A percentile compares a stretch with the other conserved stretches of the same genome.
These are phyloP conservation scores for Celastrina argiolus DNA, from an alignment of 2,888 invertebrate species.

Conservation along the genomic window DNA sequence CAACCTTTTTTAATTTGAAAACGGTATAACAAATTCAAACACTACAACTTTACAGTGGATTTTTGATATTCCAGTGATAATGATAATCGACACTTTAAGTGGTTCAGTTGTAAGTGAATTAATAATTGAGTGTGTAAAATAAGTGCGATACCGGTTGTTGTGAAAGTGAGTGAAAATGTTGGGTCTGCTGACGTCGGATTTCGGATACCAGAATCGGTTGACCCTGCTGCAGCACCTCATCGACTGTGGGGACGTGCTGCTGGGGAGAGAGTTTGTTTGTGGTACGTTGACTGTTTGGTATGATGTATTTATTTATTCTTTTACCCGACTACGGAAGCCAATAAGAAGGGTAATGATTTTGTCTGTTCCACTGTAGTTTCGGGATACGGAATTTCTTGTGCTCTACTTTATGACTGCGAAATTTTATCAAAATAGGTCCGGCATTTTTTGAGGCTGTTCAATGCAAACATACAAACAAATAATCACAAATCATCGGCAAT, in stretches of 20 bases:
- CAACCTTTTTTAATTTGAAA: neutral
- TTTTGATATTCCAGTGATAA: neutral
- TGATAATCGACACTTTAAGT: neutral
- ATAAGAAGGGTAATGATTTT: no score
- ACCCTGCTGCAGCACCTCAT: slow-evolving; percentile 65
- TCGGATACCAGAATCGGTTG: slow-evolving; percentile 61
- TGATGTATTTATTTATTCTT: no score
- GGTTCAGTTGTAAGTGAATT: slow-evolving; percentile 11
- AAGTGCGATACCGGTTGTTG: slow-evolving; percentile 30
- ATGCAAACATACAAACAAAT: no score
- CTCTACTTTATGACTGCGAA: no score
- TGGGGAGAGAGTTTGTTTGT: slow-evolving; percentile 54
- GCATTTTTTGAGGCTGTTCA: no score
- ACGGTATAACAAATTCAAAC: neutral
- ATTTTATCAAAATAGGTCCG: no score
- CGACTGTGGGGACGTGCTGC: slow-evolving; percentile 63
- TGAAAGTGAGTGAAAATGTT: slow-evolving; percentile 45
- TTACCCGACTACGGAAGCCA: no score
- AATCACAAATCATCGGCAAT: no score
- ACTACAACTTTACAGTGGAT: neutral
- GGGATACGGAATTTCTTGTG: no score
- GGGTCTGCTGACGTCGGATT: slow-evolving; percentile 65
- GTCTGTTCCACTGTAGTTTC: no score
- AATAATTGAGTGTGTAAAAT: slow-evolving; percentile 21
- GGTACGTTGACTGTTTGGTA: slow-evolving; percentile 41